Evolutionary conservation across 2,797 vertebrate species (phyloP), one percentile per base, ranked within the genome.

Genomic region (Stomatorhinus walkeri): DNA sequence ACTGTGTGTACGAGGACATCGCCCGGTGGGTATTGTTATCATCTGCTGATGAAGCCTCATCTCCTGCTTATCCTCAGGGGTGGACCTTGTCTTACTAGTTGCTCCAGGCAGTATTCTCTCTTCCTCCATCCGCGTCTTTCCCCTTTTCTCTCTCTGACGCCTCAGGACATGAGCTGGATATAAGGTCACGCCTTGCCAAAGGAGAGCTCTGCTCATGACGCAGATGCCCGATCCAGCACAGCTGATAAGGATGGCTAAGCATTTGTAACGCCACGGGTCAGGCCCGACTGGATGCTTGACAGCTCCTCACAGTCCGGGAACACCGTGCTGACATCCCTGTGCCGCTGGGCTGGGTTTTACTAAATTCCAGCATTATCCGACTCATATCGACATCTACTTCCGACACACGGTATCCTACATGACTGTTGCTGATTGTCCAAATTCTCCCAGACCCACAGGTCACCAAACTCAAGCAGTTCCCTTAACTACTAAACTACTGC

Each of bases 51-150:
- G 95, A 94, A 93, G 93, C 92, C 92, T 91, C 92, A 93, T 64
- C 54, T 16, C 52, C 51, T 79, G 46, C 93, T 94, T 91, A 91
- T 89, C 90, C 88, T 94, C 93, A 94, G 91, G 93, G 91, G 90
- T 91, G 91, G 91, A 93, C 94, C 94, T 94, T 94, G 93, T 94
- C 94, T 95, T 95, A 95, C 94, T 52, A 52, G 93, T 94, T 93
- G 94, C 95, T 96, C 91, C 93, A 92, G 95, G 96, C 95, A 94
- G 94, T 93, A 92, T 92, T 92, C 92, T 92, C 91, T 90, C 93
- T 92, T 90, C 88, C 90, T 43, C 61, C 91, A 89, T 85, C 91
- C 84, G 79, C 89, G 89, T 90, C 88, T 54, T 92, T 85, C 88
- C 89, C 93, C 93, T 92, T 79, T 91, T 92, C 92, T 88, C 89